phyloP scores from a whole-genome alignment of 2,888 invertebrate genomes.

The Coenonympha glycerion region DNA sequence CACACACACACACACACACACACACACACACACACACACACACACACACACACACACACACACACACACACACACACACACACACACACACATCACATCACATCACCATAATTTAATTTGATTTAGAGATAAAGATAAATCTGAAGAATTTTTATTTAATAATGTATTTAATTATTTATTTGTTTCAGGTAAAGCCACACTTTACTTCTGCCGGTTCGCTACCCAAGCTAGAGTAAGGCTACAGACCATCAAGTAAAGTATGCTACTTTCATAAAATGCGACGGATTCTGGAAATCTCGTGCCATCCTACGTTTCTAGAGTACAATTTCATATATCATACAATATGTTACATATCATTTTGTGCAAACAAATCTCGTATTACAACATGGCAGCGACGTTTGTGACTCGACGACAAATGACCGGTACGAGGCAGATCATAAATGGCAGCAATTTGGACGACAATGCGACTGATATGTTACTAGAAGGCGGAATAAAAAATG shows the following conservation, averaged over 20 bases:
- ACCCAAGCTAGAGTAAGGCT: too few relatives aligned
- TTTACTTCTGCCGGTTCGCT: too few relatives aligned
- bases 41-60: not conserved
- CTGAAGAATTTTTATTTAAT: not conserved
- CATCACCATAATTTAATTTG: too few relatives aligned
- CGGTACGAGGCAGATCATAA: not conserved
- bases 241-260: not conserved
- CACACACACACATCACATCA: too few relatives aligned
- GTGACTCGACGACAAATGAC: slow-evolving; percentile 1
- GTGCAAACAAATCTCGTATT: not conserved
- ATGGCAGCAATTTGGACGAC: slow-evolving; percentile 1
- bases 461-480: not conserved
- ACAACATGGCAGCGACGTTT: not conserved
- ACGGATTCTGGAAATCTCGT: too few relatives aligned
- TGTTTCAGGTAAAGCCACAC: not conserved
- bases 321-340: too few relatives aligned
- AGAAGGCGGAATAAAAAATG: not conserved
- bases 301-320: too few relatives aligned
- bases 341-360: not conserved
- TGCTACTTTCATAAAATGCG: not conserved
- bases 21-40: not conserved
- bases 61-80: too few relatives aligned
- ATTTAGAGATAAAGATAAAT: too few relatives aligned
- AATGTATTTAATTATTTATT: not conserved
- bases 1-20: not conserved